These are phyloP conservation scores for Villa cingulata DNA, from an alignment of 2,888 invertebrate species.

Conservation along the genomic window DNA sequence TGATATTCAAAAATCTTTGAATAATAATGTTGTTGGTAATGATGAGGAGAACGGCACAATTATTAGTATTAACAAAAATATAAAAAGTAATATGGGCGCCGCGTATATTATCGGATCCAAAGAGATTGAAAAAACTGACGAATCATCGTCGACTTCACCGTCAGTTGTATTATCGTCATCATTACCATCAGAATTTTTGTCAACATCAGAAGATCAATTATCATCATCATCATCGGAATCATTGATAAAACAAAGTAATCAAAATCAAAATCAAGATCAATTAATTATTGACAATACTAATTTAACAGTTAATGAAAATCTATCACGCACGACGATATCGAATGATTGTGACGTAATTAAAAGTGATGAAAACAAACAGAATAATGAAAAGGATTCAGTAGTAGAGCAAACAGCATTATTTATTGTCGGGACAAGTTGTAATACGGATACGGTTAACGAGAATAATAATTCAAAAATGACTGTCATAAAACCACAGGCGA, in stretches of 20 bases:
- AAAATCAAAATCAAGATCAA: neutral
- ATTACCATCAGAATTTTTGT: too few relatives aligned
- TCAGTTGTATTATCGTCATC: too few relatives aligned
- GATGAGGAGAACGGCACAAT: too few relatives aligned
- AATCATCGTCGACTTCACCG: neutral
- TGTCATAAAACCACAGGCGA: constrained; percentile 16
- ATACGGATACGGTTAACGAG: neutral
- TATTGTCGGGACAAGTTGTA: neutral
- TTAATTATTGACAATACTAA: neutral
- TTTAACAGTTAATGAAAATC: neutral
- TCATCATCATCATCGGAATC: neutral
- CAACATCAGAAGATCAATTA: neutral
- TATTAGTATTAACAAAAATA: too few relatives aligned
- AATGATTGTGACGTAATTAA: neutral
- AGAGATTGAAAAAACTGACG: neutral
- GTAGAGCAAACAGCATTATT: neutral
- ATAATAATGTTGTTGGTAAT: neutral
- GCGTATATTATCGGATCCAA: neutral
- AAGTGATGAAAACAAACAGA: too few relatives aligned
- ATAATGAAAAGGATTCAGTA: neutral
- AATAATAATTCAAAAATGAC: constrained; percentile 14
- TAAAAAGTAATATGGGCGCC: neutral
- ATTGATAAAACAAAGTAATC: too few relatives aligned
- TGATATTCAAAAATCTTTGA: neutral
- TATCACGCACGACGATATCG: too few relatives aligned